Conservation (phyloP, 2,797 vertebrate species). For the Acrocephalus scirpaceus region DNA sequence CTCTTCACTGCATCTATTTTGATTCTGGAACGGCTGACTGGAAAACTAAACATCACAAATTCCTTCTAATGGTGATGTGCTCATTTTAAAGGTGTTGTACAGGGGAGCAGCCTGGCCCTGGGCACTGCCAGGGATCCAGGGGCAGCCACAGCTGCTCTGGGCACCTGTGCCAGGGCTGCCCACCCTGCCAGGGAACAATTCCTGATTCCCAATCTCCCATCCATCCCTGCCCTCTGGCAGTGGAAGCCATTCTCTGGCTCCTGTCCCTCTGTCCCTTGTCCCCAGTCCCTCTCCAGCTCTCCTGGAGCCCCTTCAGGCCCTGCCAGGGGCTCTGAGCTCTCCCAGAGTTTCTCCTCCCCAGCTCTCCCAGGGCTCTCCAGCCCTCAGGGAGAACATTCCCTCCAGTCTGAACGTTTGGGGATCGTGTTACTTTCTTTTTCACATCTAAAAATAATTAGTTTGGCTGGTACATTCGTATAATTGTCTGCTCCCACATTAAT, state of each 20-base stretch:
- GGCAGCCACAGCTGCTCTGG: neutral
- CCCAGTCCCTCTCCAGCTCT: neutral
- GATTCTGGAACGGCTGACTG: neutral
- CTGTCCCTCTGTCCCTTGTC: neutral
- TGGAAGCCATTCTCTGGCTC: neutral
- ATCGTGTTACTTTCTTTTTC: neutral
- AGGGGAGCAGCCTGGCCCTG: neutral
- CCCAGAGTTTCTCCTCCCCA: neutral
- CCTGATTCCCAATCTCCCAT: neutral
- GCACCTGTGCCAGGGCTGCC: neutral
- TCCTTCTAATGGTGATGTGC: neutral
- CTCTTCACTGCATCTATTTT: neutral
- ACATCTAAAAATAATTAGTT: neutral
- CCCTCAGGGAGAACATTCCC: neutral
- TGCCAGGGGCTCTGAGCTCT: neutral
- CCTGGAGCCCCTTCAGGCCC: neutral
- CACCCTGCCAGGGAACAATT: neutral
- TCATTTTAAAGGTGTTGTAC: neutral
- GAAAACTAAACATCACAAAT: neutral
- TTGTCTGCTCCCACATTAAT: neutral
- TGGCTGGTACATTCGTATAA: neutral
- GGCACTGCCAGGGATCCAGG: neutral
- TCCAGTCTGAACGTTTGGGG: neutral
- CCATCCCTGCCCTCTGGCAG: accelerated
- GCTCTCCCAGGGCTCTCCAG: neutral